Evolutionary conservation across 2,113 vertebrate genomes (phyloP).

Genomic region (Microtus ochrogaster): DNA sequence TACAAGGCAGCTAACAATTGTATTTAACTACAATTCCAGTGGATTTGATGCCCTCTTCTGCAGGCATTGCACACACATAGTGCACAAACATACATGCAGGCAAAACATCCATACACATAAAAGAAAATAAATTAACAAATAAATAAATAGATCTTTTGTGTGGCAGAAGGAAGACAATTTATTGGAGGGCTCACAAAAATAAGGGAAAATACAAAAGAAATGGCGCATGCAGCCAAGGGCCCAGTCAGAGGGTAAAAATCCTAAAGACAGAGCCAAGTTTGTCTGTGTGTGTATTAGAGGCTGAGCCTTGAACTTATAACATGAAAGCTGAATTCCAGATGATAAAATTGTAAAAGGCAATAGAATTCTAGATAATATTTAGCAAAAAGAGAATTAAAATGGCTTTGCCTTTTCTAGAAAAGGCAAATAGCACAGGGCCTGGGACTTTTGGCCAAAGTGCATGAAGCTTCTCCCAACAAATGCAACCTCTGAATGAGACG

Average conservation of each 20-base stretch:
- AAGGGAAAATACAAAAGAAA: not conserved
- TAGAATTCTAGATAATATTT: not conserved
- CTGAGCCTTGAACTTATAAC: not conserved
- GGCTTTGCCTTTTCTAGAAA: not conserved
- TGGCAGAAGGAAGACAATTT: not conserved
- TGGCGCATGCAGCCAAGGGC: no score
- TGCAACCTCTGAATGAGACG: not conserved
- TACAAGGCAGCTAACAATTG: not conserved
- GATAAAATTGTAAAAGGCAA: not conserved
- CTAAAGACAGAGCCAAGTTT: not conserved
- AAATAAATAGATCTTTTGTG: no score
- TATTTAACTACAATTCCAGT: not conserved
- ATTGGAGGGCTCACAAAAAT: not conserved
- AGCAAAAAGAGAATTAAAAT: not conserved
- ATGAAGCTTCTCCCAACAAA: not conserved
- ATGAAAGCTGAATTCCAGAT: not conserved
- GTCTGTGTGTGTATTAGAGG: not conserved
- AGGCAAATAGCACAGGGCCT: not conserved
- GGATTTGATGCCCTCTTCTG: not conserved
- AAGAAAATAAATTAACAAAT: not conserved
- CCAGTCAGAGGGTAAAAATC: not conserved
- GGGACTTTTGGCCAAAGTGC: not conserved
- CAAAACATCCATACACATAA: not conserved
- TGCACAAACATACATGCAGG: not conserved
- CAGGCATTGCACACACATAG: not conserved